These are phyloP conservation scores for Zoanthus solanderi DNA, from an alignment of 92 coral and sea anemone species.

Conservation along the genomic window DNA sequence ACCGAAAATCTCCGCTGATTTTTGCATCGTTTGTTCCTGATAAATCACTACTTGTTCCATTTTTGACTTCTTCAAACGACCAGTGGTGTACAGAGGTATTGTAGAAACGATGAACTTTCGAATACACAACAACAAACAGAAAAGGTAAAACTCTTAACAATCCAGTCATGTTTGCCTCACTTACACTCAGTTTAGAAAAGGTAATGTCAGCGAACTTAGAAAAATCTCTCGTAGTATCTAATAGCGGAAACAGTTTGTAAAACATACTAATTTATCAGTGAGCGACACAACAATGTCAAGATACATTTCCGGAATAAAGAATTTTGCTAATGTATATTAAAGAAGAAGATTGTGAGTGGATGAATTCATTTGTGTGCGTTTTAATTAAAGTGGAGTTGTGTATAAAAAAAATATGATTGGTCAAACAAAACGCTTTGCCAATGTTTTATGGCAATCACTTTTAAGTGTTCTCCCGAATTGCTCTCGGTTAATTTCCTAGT, in stretches of 20 bases:
- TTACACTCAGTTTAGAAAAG: background rate
- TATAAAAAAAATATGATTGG: no score
- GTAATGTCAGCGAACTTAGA: background rate
- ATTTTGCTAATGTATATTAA: background rate
- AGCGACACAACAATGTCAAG: background rate
- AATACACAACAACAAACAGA: constrained; percentile 62
- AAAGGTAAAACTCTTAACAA: constrained; percentile 48
- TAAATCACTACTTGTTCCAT: constrained; percentile 58
- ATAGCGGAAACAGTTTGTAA: background rate
- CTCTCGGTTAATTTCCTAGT: no score
- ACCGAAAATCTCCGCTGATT: constrained; percentile 66
- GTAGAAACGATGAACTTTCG: constrained; percentile 75
- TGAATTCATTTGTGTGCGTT: background rate
- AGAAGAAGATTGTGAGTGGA: background rate
- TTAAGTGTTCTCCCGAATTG: no score
- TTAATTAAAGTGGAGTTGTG: background rate
- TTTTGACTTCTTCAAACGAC: constrained; percentile 77
- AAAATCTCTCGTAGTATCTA: background rate
- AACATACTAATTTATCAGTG: constrained; percentile 1
- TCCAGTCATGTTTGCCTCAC: constrained; percentile 37
- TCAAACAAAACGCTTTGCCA: no score
- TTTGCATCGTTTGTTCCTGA: constrained; percentile 69
- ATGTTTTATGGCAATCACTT: no score
- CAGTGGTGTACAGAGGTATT: constrained; percentile 73
- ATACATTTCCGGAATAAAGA: constrained; percentile 26